A percentile compares a stretch with the other conserved stretches of the same genome.
These are phyloP conservation scores for Drosophila kanapiae DNA, from an alignment of 1,140 invertebrate genomes.

Conservation along the genomic window DNA sequence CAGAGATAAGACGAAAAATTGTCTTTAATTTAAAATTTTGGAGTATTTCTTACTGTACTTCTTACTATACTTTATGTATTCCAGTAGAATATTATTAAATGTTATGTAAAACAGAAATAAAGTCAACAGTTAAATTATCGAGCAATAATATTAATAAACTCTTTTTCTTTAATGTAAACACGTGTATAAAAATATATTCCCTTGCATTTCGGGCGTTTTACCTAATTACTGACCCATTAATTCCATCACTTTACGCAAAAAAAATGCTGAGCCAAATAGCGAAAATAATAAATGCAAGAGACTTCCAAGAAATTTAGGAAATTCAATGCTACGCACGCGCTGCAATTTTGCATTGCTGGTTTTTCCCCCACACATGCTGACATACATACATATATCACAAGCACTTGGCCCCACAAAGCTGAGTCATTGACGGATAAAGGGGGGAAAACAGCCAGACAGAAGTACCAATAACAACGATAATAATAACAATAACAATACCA, in stretches of 20 bases:
- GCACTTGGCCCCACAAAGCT: conserved; percentile 12
- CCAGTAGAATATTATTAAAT: neutral
- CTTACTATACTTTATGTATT: too few relatives aligned
- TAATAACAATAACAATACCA: conserved; percentile 39
- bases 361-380: neutral
- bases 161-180: neutral
- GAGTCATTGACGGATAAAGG: conserved; percentile 30
- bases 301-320: conserved; percentile 28
- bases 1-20: neutral
- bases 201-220: neutral
- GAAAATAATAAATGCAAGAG: conserved; percentile 1
- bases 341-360: conserved; percentile 6
- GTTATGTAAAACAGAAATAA: neutral
- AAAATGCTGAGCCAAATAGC: too few relatives aligned
- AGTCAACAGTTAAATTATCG: neutral
- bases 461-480: conserved; percentile 44
- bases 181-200: neutral
- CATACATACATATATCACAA: too few relatives aligned
- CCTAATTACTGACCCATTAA: neutral
- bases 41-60: neutral
- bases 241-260: too few relatives aligned
- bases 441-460: conserved; percentile 23
- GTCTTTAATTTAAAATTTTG: neutral
- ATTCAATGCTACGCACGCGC: conserved; percentile 61
- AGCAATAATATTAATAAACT: neutral